These are phyloP conservation scores for Metridium senile DNA, from an alignment of 92 coral and sea anemone genomes.

Conservation along the genomic window DNA sequence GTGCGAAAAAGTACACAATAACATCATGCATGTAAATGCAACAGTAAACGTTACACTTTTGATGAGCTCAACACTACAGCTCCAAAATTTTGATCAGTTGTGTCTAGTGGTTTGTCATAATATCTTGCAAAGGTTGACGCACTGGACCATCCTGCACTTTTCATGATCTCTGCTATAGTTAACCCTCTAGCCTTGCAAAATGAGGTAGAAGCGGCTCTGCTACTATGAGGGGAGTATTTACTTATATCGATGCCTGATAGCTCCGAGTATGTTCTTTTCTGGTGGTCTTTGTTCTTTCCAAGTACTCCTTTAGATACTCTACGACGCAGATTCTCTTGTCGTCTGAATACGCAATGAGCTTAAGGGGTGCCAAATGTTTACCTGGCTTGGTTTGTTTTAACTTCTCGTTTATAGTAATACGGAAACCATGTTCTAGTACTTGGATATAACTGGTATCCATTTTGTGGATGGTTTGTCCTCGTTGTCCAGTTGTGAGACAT, in stretches of 20 bases:
- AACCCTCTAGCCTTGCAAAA: conserved; percentile 31
- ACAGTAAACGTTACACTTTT: too few relatives aligned
- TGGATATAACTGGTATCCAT: conserved; percentile 48
- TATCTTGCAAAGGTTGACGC: conserved; percentile 25
- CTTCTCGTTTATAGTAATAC: conserved; percentile 45
- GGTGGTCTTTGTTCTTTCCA: conserved; percentile 20
- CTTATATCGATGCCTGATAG: conserved; percentile 56
- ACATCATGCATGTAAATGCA: too few relatives aligned
- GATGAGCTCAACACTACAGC: too few relatives aligned
- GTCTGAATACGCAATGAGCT: conserved; percentile 22
- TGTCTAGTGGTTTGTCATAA: conserved; percentile 28
- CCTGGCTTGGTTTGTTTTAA: conserved; percentile 64
- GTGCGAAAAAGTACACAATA: too few relatives aligned
- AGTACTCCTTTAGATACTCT: conserved; percentile 19
- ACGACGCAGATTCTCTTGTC: conserved; percentile 37
- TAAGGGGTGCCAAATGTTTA: conserved; percentile 43
- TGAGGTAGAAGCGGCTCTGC: conserved; percentile 59
- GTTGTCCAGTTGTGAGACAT: conserved; percentile 54
- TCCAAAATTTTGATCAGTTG: conserved; percentile 3
- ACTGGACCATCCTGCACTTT: conserved; percentile 31
- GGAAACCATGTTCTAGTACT: conserved; percentile 30
- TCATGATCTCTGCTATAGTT: conserved; percentile 11
- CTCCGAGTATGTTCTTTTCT: conserved; percentile 26
- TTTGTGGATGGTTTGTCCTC: conserved; percentile 55
- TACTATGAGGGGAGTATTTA: conserved; percentile 44